Conservation (phyloP, 2,888 invertebrate genomes). For the Lypha dubia region DNA sequence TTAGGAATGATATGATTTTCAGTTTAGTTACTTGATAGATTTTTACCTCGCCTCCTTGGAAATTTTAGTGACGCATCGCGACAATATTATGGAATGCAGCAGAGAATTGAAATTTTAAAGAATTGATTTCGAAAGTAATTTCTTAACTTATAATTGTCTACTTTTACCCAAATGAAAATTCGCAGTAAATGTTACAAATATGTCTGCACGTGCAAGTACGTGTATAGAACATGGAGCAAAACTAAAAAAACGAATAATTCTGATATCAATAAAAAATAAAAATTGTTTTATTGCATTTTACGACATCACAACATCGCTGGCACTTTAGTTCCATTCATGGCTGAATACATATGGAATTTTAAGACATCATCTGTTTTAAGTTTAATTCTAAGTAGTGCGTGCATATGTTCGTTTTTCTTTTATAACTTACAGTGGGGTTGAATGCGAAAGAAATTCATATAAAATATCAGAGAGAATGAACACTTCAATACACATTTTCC, state of each 20-base stretch:
- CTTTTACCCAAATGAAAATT: not conserved
- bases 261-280: conserved; percentile 31
- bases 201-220: not conserved
- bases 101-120: not conserved
- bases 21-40: too few relatives aligned
- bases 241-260: conserved; percentile 10
- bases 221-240: not conserved
- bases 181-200: not conserved
- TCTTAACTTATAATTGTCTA: not conserved
- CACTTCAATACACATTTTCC: too few relatives aligned
- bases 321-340: conserved; percentile 38
- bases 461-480: too few relatives aligned
- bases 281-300: conserved; percentile 23
- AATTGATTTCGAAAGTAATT: too few relatives aligned
- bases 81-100: too few relatives aligned
- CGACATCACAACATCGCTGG: conserved; percentile 16
- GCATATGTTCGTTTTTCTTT: not conserved
- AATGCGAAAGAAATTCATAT: too few relatives aligned
- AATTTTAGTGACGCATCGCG: too few relatives aligned
- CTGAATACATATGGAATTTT: not conserved
- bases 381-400: not conserved
- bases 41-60: too few relatives aligned
- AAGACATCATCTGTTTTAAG: conserved; percentile 39
- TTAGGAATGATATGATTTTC: too few relatives aligned
- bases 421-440: conserved; percentile 6